phyloP scores from a whole-genome alignment of 2,113 vertebrate species.

The Romanogobio albipinnatus region DNA sequence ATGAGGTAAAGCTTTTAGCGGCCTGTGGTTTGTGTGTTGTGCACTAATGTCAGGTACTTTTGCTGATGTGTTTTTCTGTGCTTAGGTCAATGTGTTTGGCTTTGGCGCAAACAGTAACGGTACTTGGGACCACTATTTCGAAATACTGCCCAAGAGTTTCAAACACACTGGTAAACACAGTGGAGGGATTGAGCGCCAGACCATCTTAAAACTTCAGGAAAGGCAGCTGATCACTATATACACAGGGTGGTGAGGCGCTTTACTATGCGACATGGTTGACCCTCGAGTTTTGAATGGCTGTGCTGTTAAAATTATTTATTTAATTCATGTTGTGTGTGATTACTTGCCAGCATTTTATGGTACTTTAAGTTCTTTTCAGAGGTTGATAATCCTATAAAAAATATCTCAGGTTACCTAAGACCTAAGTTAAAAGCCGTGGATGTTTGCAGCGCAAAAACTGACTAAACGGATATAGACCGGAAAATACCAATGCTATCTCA shows the following conservation, averaged over 20 bases:
- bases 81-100: conserved; percentile 88
- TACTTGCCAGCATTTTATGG: no score
- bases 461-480: no score
- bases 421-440: no score
- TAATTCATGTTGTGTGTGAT: no score
- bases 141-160: conserved; percentile 79
- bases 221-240: background rate
- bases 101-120: conserved; percentile 90
- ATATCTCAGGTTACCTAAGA: no score
- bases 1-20: conserved; percentile 78
- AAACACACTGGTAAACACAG: conserved; percentile 88
- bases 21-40: background rate
- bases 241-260: background rate
- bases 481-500: no score
- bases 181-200: conserved; percentile 85
- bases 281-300: no score
- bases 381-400: no score
- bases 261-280: no score
- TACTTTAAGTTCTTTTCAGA: no score
- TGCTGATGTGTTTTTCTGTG: background rate
- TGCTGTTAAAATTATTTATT: no score
- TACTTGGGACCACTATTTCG: conserved; percentile 98
- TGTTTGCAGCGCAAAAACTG: no score
- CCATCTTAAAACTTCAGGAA: conserved; percentile 69
- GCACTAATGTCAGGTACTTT: background rate